phyloP scores from a whole-genome alignment of 2,888 invertebrate genomes.

The Charanyca ferruginea region DNA sequence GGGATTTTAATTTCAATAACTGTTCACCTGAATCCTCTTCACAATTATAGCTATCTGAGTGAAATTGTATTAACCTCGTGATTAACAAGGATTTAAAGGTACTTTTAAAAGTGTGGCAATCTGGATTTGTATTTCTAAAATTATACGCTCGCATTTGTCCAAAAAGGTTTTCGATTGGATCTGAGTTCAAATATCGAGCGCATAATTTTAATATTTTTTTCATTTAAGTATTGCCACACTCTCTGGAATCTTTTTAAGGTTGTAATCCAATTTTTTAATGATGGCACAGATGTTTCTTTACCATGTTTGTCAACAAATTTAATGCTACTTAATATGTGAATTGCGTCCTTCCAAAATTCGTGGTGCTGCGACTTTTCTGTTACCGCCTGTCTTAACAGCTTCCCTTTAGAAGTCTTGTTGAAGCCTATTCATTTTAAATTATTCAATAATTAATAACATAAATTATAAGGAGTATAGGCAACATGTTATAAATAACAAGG shows the following conservation, averaged over 20 bases:
- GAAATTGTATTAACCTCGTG: slow-evolving; percentile 32
- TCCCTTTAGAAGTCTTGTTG: slow-evolving; percentile 8
- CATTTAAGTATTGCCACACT: background rate
- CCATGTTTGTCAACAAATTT: background rate
- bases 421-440: background rate
- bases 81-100: too few species aligned
- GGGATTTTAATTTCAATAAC: background rate
- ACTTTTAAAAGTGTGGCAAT: slow-evolving; percentile 55
- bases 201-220: slow-evolving; percentile 13
- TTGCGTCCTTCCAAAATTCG: background rate
- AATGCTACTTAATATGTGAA: background rate
- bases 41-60: slow-evolving; percentile 36
- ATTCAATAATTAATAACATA: too few species aligned
- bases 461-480: too few species aligned
- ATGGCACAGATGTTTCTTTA: slow-evolving; percentile 9
- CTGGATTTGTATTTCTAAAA: slow-evolving; percentile 62
- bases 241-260: slow-evolving; percentile 12
- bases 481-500: too few species aligned
- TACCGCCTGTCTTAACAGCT: background rate
- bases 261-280: slow-evolving; percentile 13
- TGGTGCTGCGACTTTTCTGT: background rate
- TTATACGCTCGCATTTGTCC: slow-evolving; percentile 63
- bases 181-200: slow-evolving; percentile 10
- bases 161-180: slow-evolving; percentile 55
- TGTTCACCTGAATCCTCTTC: slow-evolving; percentile 29